Evolutionary conservation across 2,797 vertebrate genomes (phyloP), one percentile per base, ranked within the genome.

Genomic region (Staurois parvus): DNA sequence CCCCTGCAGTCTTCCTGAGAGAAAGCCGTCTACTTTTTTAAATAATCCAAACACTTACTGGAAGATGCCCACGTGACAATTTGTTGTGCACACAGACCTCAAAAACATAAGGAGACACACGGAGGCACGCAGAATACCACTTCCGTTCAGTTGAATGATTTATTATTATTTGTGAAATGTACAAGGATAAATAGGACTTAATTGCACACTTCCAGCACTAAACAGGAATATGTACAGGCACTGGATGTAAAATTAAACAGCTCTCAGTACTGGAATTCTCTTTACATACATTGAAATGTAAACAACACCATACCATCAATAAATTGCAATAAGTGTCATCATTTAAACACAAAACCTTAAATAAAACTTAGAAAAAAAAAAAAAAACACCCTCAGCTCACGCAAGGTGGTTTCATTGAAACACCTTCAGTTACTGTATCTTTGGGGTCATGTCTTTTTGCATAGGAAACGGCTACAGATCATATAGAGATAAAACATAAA

Each of bases 81-180:
- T 37, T 37, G 37, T 37, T 37, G 8, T 37, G 37, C 37, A 37
- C 37, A 37, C 37, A 37, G 9, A 19, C 21, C 52, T 59, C 52
- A n/a, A 5, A 56, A 21, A 24, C 17, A 48, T 48, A 48, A 19
- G 3, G 4, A 4, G 45, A 52, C 15, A 52, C 3, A 52, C 12
- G 4, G 48, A 52, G 15, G 17, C 1, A 59, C 52, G n/a, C 8
- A 59, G 21, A 59, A 70, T 48, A 28, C 4, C 2, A n/a, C 1
- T 0, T 3, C 15, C 24, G 0, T 56, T 88, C 62, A 86, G 85
- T 40, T 79, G 4, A 88, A 88, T 81, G 37, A 24, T 93, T 92
- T 90, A 91, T 37, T 64, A 92, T 91, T 92, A 91, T 92, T 87
- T 91, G 90, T 90, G 91, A 93, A 93, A 92, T 77, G 87, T 93